Base-by-base conservation (phyloP, 2,888 invertebrate genomes). In the Branchellion lobata region DNA sequence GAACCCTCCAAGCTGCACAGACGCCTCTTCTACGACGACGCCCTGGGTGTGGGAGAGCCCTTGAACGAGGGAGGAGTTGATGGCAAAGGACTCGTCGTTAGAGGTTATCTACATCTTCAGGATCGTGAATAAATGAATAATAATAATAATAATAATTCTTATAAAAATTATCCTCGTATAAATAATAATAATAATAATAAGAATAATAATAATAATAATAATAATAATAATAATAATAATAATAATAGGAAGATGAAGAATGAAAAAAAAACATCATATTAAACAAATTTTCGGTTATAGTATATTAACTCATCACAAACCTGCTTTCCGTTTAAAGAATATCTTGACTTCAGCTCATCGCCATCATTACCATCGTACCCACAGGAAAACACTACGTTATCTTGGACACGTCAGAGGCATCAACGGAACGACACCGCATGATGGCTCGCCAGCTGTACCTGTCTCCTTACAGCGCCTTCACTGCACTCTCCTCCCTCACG, bases 11-110 rank as follows among this genome's bases (percentile, higher is more conserved):
- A 92, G 92, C 84, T 95, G 1, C 97, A 98, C 85, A 90, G 98
- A 79, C 90, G 95, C 68, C 87, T 94, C 29, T 85, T 95, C 0
- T 90, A 90, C 78, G 98, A 99, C 84, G 98, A 99, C 86, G 92
- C 92, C 0, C 94, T 95, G 84, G 98, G 98, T 0, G 96, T 98
- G 0, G 93, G 90, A 0, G 97, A 98, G 88, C 91, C 95, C 0
- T 87, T 98, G 0, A 93, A 96, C 85, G 98, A 99, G 88, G 90
- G 90, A 1, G 89, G 89, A 24, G 83, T 83, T 24, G 86, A 88
- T 84, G 87, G 87, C 3, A 84, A 85, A 61, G 89, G 89, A 0
- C 84, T 90, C 8, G 86, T 88, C 73, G 85, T 85, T 24, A 84
- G 86, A 84, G 88, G 88, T 85, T 14, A 53, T 5, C 24, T 5